Percentiles rank a stretch among this genome's conserved stretches.
Conservation (phyloP, 2,888 invertebrate species). For the Trissonchulus sp. region DNA sequence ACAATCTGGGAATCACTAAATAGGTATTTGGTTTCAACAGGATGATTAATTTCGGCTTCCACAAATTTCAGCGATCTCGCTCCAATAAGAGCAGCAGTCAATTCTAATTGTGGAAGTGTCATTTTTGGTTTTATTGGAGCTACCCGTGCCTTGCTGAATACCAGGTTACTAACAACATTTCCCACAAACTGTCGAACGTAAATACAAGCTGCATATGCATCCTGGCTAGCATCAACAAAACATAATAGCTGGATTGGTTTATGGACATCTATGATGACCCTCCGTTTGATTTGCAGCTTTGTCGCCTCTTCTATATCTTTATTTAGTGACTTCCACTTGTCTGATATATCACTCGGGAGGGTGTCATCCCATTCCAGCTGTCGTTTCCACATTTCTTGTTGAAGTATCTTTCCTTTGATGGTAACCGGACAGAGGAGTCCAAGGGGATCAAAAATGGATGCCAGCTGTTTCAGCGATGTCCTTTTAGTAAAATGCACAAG, state of each 20-base stretch:
- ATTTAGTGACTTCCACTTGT: neutral
- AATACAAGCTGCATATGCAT: neutral
- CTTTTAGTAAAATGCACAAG: neutral
- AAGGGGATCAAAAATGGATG: neutral
- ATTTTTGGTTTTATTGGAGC: conserved; percentile 7
- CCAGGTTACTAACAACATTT: neutral
- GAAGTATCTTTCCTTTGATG: neutral
- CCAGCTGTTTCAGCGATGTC: neutral
- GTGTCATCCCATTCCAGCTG: conserved; percentile 3
- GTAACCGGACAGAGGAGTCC: neutral
- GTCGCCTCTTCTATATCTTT: neutral
- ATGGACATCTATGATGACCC: neutral
- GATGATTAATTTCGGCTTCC: neutral
- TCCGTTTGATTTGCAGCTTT: neutral
- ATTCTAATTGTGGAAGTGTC: neutral
- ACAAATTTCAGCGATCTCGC: neutral
- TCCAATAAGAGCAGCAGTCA: neutral
- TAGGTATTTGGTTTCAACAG: neutral
- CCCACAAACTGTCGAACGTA: neutral
- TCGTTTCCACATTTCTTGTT: no score
- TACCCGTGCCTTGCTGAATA: neutral
- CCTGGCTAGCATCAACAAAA: neutral
- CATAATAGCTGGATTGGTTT: neutral
- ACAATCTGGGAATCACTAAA: neutral
- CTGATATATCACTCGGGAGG: no score